Evolutionary conservation across 2,888 invertebrate genomes (phyloP).

Genomic region (Lymantria monacha): DNA sequence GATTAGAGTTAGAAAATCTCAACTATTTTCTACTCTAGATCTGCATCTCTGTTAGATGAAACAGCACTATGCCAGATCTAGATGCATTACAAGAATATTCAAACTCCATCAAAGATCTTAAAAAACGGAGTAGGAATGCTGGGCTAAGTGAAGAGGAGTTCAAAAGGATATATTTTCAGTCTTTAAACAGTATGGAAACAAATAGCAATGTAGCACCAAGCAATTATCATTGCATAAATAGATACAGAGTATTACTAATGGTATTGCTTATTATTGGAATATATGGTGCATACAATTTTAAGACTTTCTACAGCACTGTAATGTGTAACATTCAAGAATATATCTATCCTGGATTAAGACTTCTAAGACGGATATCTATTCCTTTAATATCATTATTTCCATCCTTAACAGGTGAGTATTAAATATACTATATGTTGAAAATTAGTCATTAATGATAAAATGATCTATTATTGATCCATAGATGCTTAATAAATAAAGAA

Average conservation of each 20-base stretch:
- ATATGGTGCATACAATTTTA: slow-evolving; percentile 77
- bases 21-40: too few relatives aligned
- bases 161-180: slow-evolving; percentile 77
- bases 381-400: slow-evolving; percentile 90
- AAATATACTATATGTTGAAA: neutral
- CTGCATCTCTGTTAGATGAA: neutral
- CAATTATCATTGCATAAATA: neutral
- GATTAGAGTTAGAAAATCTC: too few relatives aligned
- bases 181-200: slow-evolving; percentile 63
- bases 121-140: slow-evolving; percentile 79
- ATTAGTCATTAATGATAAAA: too few relatives aligned
- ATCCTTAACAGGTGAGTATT: slow-evolving; percentile 84
- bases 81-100: slow-evolving; percentile 64
- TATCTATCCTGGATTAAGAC: slow-evolving; percentile 90
- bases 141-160: slow-evolving; percentile 85
- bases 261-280: slow-evolving; percentile 32
- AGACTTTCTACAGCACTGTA: slow-evolving; percentile 84
- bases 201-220: slow-evolving; percentile 3
- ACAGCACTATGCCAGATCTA: slow-evolving; percentile 36
- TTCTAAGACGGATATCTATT: slow-evolving; percentile 87
- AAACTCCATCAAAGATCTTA: slow-evolving; percentile 81
- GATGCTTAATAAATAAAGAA: too few relatives aligned
- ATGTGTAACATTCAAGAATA: slow-evolving; percentile 89
- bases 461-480: too few relatives aligned
- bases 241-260: slow-evolving; percentile 26